phyloP scores from a whole-genome alignment of 1,140 invertebrate species.

The Habropoda laboriosa region DNA sequence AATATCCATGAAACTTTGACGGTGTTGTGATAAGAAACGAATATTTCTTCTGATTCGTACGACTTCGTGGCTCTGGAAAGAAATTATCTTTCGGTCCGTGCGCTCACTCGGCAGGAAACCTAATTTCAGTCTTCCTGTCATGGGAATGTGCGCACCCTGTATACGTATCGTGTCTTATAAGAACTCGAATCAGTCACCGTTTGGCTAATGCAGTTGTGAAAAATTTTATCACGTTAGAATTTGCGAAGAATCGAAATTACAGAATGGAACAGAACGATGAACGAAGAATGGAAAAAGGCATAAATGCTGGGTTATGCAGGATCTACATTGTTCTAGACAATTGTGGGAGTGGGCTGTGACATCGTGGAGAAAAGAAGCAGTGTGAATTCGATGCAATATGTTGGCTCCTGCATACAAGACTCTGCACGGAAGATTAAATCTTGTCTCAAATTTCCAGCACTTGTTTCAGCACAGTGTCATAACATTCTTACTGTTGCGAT shows the following conservation, averaged over 20 bases:
- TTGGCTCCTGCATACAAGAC: no score
- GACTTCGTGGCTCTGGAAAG: slow-evolving; percentile 53
- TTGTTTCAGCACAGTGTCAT: not conserved
- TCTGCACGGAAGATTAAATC: not conserved
- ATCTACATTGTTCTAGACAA: not conserved
- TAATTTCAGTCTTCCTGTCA: slow-evolving; percentile 70
- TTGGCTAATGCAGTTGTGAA: not conserved
- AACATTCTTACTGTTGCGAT: not conserved
- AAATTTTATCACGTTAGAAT: not conserved
- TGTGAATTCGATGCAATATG: not conserved
- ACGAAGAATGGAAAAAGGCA: not conserved
- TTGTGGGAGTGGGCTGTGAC: not conserved
- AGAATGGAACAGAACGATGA: not conserved
- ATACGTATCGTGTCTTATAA: slow-evolving; percentile 46
- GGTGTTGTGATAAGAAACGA: slow-evolving; percentile 43
- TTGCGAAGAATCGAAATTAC: not conserved
- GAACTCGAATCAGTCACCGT: slow-evolving; percentile 23
- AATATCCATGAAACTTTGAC: slow-evolving; percentile 12
- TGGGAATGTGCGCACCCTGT: slow-evolving; percentile 62
- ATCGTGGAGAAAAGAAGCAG: not conserved
- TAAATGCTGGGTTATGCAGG: slow-evolving; percentile 1
- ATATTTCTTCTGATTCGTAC: slow-evolving; percentile 46
- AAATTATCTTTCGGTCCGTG: slow-evolving; percentile 68
- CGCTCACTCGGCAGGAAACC: slow-evolving; percentile 67
- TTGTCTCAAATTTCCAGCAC: not conserved